A percentile compares a stretch with the other conserved stretches of the same genome.
These are phyloP conservation scores for Lanistes nyassanus DNA, from an alignment of 1,140 invertebrate species.

Conservation along the genomic window DNA sequence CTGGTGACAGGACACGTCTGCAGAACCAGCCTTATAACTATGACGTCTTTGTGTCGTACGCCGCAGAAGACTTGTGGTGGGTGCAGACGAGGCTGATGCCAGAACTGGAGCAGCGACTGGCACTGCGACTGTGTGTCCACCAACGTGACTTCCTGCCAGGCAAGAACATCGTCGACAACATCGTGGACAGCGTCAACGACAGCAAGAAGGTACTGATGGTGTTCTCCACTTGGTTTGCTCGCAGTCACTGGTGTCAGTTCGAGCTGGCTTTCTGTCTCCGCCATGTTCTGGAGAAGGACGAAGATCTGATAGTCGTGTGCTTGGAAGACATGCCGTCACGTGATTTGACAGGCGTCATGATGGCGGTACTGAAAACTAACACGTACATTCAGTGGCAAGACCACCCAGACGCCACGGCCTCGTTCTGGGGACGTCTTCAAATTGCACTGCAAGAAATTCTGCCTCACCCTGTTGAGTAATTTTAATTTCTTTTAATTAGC, in stretches of 20 bases:
- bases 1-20: background rate
- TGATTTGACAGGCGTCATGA: slow-evolving; percentile 22
- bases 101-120: slow-evolving; percentile 17
- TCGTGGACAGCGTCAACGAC: slow-evolving; percentile 40
- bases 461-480: background rate
- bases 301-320: slow-evolving; percentile 27
- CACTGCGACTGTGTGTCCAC: slow-evolving; percentile 44
- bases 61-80: background rate
- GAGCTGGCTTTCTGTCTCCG: slow-evolving; percentile 63
- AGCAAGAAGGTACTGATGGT: slow-evolving; percentile 45
- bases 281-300: slow-evolving; percentile 25
- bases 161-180: slow-evolving; percentile 41
- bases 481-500: background rate
- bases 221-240: slow-evolving; percentile 42
- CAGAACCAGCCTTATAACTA: slow-evolving; percentile 21
- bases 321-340: slow-evolving; percentile 30
- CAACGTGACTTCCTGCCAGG: slow-evolving; percentile 50
- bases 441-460: slow-evolving; percentile 12
- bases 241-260: slow-evolving; percentile 51
- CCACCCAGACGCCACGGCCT: background rate
- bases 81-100: background rate
- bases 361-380: slow-evolving; percentile 24
- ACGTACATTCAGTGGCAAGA: slow-evolving; percentile 25
- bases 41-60: slow-evolving; percentile 33
- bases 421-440: slow-evolving; percentile 20